Percentiles rank a stretch among this genome's conserved stretches.
These are phyloP conservation scores for Acridotheres tristis DNA, from an alignment of 2,797 vertebrate genomes.

Conservation along the genomic window DNA sequence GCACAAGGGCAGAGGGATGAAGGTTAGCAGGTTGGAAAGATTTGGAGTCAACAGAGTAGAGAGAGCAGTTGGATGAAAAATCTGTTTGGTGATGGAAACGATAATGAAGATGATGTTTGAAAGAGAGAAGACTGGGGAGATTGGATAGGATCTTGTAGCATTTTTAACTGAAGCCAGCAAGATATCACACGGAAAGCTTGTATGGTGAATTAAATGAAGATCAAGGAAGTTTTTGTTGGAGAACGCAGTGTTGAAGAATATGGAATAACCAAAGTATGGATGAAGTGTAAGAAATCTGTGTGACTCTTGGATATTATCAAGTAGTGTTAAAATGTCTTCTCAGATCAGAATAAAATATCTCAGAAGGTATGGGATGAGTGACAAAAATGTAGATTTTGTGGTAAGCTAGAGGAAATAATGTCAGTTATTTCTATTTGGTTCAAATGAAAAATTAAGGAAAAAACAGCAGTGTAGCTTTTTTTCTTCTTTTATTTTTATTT, in stretches of 20 bases:
- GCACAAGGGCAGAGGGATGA: conserved; percentile 60
- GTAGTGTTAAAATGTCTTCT: background rate
- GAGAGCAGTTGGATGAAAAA: conserved; percentile 68
- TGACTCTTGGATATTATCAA: background rate
- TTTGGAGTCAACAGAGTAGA: conserved; percentile 62
- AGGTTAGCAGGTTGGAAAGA: conserved; percentile 69
- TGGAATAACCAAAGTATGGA: background rate
- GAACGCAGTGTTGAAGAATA: background rate
- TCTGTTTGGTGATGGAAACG: conserved; percentile 54
- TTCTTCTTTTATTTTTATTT: too few relatives aligned
- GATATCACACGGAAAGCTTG: background rate
- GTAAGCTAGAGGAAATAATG: background rate
- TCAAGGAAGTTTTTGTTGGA: background rate
- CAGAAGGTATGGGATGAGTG: background rate
- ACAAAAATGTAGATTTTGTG: background rate
- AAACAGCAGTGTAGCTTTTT: background rate
- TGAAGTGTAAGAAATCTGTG: background rate
- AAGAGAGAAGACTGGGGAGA: background rate
- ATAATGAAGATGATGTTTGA: conserved; percentile 53
- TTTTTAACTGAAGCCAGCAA: conserved; percentile 22
- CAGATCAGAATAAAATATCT: background rate
- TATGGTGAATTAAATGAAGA: background rate
- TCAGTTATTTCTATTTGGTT: background rate
- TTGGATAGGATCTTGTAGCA: background rate
- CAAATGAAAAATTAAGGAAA: background rate